A percentile compares a stretch with the other conserved stretches of the same genome.
Evolutionary conservation across 1,140 invertebrate species (phyloP).

Genomic region (Drosophila biarmipes): DNA sequence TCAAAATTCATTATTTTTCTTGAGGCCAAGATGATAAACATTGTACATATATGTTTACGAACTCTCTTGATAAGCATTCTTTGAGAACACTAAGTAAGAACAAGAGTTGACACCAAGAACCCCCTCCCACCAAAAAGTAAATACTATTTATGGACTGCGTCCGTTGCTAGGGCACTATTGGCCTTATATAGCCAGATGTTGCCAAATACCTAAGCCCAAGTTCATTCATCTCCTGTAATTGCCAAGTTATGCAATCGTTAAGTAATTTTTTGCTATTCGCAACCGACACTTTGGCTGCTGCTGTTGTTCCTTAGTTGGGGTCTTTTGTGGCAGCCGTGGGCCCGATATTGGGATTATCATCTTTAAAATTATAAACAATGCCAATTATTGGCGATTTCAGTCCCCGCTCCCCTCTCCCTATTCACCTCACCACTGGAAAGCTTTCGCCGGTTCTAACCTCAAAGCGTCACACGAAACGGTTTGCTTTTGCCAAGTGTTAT

Average conservation of each 20-base stretch:
- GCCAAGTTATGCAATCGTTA: constrained; percentile 76
- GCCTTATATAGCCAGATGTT: neutral
- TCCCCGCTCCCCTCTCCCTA: neutral
- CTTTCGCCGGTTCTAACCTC: constrained; percentile 75
- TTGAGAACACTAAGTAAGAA: neutral
- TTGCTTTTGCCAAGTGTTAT: constrained; percentile 39
- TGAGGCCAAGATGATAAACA: no score
- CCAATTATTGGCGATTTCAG: constrained; percentile 20
- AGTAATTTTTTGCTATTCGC: constrained; percentile 52
- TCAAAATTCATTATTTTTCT: neutral
- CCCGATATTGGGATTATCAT: neutral
- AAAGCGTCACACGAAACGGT: constrained; percentile 24
- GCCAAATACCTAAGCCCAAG: constrained; percentile 9
- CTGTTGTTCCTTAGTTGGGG: constrained; percentile 17
- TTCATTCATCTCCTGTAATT: constrained; percentile 29
- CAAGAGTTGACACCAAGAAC: neutral
- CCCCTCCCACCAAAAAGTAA: neutral
- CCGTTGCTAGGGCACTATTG: neutral
- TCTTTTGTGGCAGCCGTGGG: no score
- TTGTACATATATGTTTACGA: neutral
- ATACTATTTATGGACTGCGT: neutral
- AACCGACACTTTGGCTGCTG: constrained; percentile 22
- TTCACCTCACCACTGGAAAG: constrained; percentile 32
- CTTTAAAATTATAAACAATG: constrained; percentile 39
- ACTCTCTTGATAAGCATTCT: neutral